These are phyloP conservation scores for Sebastes glaucus DNA, from an alignment of 2,797 vertebrate species.

Conservation along the genomic window DNA sequence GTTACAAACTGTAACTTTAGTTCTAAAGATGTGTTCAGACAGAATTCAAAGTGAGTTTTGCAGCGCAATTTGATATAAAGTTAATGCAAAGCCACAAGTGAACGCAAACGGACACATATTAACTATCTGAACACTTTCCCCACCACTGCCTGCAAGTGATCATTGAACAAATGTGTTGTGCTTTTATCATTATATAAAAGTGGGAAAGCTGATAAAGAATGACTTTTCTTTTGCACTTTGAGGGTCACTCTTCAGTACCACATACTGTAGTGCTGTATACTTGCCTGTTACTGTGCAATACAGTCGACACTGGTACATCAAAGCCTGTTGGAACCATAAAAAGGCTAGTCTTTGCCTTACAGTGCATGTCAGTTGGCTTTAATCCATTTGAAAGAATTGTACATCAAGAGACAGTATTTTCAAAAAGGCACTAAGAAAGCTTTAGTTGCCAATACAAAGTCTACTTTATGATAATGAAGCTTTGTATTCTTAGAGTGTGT, in stretches of 20 bases:
- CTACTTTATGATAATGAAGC: slow-evolving; percentile 36
- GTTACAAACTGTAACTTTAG: neutral
- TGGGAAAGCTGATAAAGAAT: slow-evolving; percentile 9
- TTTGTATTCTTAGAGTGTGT: slow-evolving; percentile 18
- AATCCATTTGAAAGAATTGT: slow-evolving; percentile 54
- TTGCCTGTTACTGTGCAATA: neutral
- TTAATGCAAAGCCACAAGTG: neutral
- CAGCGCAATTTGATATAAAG: neutral
- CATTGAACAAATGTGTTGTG: neutral
- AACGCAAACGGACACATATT: neutral
- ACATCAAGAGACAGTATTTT: slow-evolving; percentile 51
- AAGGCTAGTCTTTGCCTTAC: slow-evolving; percentile 43
- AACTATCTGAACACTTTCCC: neutral
- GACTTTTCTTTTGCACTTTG: slow-evolving; percentile 5
- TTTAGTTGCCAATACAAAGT: slow-evolving; percentile 42
- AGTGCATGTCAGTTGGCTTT: slow-evolving; percentile 52
- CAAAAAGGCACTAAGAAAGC: slow-evolving; percentile 45
- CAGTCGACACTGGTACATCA: slow-evolving; percentile 34
- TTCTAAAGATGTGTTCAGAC: neutral
- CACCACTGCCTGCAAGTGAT: neutral
- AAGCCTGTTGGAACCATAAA: slow-evolving; percentile 45
- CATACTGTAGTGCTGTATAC: neutral
- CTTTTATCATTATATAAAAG: slow-evolving; percentile 6
- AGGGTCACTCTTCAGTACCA: neutral
- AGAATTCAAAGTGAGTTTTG: neutral